Base-by-base conservation (phyloP, 2,113 vertebrate species). In the Nothoprocta pentlandii region DNA sequence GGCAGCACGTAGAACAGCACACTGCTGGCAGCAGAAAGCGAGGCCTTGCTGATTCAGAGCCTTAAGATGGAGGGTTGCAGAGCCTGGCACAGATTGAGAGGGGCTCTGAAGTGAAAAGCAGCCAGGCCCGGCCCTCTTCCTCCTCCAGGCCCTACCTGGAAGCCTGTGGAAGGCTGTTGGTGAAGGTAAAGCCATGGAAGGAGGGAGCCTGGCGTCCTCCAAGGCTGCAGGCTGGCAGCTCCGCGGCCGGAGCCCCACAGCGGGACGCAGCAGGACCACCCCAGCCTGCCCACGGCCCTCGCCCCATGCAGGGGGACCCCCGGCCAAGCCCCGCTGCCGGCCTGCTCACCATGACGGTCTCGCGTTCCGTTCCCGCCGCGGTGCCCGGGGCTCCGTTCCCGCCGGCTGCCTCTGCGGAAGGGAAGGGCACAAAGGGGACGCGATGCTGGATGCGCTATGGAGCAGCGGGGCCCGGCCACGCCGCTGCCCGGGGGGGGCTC, bases 291-390 rank as follows among this genome's bases (percentile, higher is more conserved):
- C 69, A 3, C 42, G 7, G 4, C 10, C 19, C 46, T 61, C n/a
- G 14, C 76, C 19, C 54, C 1, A 39, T 39, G 71, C 44, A 2
- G 32, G 13, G 20, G 2, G 12, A 59, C 30, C 93, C 86, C 87
- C 5, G 5, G 46, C 86, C 87, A 4, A 16, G 21, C 23, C 74
- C 89, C 94, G 36, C 7, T 56, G 36, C 6, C 58, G 26, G 74
- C 66, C 58, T 93, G 56, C 95, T 96, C 94, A 95, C 95, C 95
- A 95, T 95, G 69, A 67, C 12, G 91, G 77, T 10, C 70, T 90
- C 94, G 93, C 93, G 89, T 80, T 87, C 86, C 41, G 89, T 80
- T 87, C 86, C 41, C 61, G 30, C 73, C 77, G 59, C 5, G 63
- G 82, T 3, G 54, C 85, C 47, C 28, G 53, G 41, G 58, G 62